Percentiles rank a stretch among this genome's conserved stretches.
Evolutionary conservation across 1,140 invertebrate species (phyloP).

Genomic region (Calycopis cecrops): DNA sequence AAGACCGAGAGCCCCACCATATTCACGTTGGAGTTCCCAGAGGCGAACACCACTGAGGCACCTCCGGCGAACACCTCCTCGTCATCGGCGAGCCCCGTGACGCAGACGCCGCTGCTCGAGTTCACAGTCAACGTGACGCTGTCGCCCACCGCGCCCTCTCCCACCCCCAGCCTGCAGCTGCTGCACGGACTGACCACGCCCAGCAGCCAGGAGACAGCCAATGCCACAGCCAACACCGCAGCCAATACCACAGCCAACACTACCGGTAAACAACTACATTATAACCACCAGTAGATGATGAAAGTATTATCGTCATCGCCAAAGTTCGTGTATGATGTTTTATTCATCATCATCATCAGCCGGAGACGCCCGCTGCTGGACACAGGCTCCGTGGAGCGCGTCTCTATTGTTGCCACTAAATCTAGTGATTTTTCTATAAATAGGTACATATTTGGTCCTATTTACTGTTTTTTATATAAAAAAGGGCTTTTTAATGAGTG

Average conservation of each 20-base stretch:
- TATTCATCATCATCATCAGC: too few species aligned
- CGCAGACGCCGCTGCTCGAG: conserved; percentile 37
- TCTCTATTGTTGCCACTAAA: too few species aligned
- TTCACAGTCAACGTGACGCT: conserved; percentile 53
- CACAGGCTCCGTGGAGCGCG: too few species aligned
- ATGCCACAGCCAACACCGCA: conserved; percentile 22
- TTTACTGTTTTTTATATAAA: too few species aligned
- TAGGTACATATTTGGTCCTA: too few species aligned
- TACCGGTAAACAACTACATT: not conserved
- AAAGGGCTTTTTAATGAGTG: too few species aligned
- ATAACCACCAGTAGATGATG: too few species aligned
- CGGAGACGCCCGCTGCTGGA: too few species aligned
- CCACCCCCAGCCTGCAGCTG: conserved; percentile 10
- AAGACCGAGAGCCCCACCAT: conserved; percentile 26
- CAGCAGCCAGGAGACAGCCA: not conserved
- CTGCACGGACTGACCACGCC: too few species aligned
- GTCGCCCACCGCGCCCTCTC: conserved; percentile 45
- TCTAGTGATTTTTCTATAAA: too few species aligned
- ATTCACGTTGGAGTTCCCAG: conserved; percentile 23
- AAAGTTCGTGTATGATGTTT: too few species aligned
- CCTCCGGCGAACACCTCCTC: conserved; percentile 17
- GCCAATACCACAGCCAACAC: not conserved
- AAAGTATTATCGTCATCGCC: too few species aligned
- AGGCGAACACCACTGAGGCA: conserved; percentile 22
- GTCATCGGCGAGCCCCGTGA: conserved; percentile 20